Base-by-base conservation (phyloP, 2,113 vertebrate genomes). In the Chelonoidis abingdonii region DNA sequence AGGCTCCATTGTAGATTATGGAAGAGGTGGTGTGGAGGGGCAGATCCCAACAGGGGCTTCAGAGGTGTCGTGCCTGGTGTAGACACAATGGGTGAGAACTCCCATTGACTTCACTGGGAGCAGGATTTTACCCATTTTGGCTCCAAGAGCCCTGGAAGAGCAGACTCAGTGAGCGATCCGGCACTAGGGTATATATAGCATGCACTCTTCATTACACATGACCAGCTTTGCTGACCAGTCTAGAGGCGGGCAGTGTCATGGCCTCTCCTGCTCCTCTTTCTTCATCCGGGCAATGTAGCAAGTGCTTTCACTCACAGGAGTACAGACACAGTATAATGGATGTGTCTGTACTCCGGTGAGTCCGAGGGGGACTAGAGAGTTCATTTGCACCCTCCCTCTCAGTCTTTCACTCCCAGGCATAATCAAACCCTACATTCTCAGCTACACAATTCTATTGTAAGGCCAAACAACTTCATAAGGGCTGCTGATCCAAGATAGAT, bases 401-500 rank as follows among this genome's bases (percentile, higher is more conserved):
- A 44, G 19, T 41, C 22, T 75, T 75, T 41, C 62, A 65, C 16
- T 52, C 69, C 27, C 13, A 35, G 54, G 47, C 82, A 62, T 84
- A 65, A 65, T 65, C 38, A 75, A 75, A 11, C 72, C 80, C 75
- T 93, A 87, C 87, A 92, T 86, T 90, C 90, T 93, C 82, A 94
- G 84, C 84, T 56, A 13, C 79, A 49, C 54, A 56, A 22, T 56
- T 44, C 41, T 87, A 90, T 94, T 93, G 41, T 92, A 65, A 96
- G 59, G 50, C 82, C 52, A 79, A 3, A 80, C 16, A 93, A 24
- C 47, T 53, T 80, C 8, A 0, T 91, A 52, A 93, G 89, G 75
- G 65, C 85, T 94, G 83, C 29, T 93, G 89, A 93, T 49, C 75
- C 93, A 81, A 56, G 83, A 95, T 24, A 95, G 80, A 87, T 5